Conservation (phyloP, 1,140 invertebrate genomes). For the Colletes latitarsis region DNA sequence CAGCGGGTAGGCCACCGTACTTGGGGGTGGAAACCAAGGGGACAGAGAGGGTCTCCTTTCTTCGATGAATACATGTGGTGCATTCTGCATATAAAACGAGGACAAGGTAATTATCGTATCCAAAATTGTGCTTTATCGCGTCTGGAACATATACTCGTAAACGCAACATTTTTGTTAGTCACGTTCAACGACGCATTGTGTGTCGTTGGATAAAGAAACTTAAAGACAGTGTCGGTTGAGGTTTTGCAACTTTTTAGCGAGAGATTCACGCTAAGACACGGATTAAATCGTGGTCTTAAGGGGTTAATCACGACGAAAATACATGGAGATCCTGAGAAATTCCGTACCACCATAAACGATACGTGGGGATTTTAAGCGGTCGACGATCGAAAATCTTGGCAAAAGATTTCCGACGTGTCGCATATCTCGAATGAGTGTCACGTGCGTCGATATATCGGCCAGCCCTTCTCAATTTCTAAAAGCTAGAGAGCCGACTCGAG, state of each 20-base stretch:
- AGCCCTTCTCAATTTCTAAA: slow-evolving; percentile 7
- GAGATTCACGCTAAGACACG: too few relatives aligned
- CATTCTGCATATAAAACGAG: slow-evolving; percentile 79
- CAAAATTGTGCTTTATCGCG: background rate
- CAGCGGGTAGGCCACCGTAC: slow-evolving; percentile 95
- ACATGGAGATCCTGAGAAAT: background rate
- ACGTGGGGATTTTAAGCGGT: background rate
- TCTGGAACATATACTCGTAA: background rate
- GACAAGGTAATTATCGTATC: background rate
- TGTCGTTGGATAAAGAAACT: too few relatives aligned
- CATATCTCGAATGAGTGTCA: slow-evolving; percentile 32
- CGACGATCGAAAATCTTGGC: slow-evolving; percentile 7
- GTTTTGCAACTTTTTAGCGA: too few relatives aligned
- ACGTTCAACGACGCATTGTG: too few relatives aligned
- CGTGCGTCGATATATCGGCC: background rate
- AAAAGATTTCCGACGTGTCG: slow-evolving; percentile 12
- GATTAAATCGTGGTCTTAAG: too few relatives aligned
- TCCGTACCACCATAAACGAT: slow-evolving; percentile 40
- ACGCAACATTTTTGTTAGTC: background rate
- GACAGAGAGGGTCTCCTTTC: slow-evolving; percentile 93
- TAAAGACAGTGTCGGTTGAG: too few relatives aligned
- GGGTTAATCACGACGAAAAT: background rate
- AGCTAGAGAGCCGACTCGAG: background rate
- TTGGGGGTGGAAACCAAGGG: slow-evolving; percentile 96
- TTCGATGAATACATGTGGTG: slow-evolving; percentile 90